phyloP scores from a whole-genome alignment of 2,113 vertebrate species.

The Macroglossus sobrinus region DNA sequence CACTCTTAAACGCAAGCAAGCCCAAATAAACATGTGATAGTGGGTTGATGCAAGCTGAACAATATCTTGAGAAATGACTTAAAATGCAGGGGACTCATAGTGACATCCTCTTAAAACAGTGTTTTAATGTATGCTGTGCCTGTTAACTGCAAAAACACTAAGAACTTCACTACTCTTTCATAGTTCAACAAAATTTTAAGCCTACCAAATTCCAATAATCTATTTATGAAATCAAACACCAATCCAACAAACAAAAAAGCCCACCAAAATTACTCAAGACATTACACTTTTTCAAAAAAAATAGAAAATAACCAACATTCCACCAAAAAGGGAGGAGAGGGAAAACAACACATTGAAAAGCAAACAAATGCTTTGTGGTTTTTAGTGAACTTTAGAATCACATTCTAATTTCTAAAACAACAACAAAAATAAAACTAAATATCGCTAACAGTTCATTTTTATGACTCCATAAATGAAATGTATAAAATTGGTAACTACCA shows the following conservation, averaged over 20 bases:
- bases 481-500: neutral
- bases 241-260: neutral
- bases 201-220: neutral
- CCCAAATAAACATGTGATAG: neutral
- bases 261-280: neutral
- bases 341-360: neutral
- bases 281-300: neutral
- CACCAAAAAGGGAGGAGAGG: neutral
- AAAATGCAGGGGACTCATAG: neutral
- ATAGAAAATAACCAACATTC: neutral
- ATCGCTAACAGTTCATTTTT: neutral
- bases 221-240: neutral
- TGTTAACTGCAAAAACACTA: neutral
- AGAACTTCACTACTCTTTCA: neutral
- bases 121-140: neutral
- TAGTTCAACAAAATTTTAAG: neutral
- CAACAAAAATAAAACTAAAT: neutral
- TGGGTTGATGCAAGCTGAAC: neutral
- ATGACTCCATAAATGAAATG: conserved; percentile 8
- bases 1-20: neutral
- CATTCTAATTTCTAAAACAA: conserved; percentile 13
- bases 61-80: neutral
- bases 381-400: neutral
- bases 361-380: neutral
- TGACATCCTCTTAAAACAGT: neutral